Percentiles rank a stretch among this genome's conserved stretches.
phyloP scores from a whole-genome alignment of 1,140 invertebrate genomes.

The Heliconius congener region DNA sequence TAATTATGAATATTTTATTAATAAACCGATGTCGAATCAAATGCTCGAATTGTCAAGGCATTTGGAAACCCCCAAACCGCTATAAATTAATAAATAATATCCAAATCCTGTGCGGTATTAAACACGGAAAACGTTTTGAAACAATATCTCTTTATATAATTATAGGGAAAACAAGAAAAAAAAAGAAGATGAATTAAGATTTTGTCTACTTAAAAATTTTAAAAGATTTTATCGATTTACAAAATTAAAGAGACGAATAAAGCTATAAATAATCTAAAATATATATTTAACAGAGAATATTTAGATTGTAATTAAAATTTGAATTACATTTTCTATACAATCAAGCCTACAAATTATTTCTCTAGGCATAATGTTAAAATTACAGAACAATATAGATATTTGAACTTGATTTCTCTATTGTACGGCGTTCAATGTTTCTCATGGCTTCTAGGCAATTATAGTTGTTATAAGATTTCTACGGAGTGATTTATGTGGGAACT shows the following conservation, averaged over 20 bases:
- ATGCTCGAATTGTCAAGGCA: background rate
- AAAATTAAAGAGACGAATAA: too few species aligned
- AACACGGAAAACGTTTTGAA: too few species aligned
- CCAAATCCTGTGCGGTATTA: too few species aligned
- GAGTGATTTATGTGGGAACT: slow-evolving; percentile 39
- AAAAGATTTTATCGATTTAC: too few species aligned
- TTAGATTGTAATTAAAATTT: background rate
- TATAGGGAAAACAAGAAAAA: too few species aligned
- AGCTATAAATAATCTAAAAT: too few species aligned
- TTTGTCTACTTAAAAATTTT: too few species aligned
- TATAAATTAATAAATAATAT: too few species aligned
- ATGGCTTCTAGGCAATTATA: slow-evolving; percentile 33
- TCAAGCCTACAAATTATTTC: background rate
- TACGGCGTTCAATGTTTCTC: slow-evolving; percentile 32
- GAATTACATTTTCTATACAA: background rate
- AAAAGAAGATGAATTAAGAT: too few species aligned
- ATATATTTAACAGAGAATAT: too few species aligned
- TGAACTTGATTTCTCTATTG: slow-evolving; percentile 44
- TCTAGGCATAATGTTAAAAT: background rate
- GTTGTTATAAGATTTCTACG: slow-evolving; percentile 40
- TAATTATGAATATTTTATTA: background rate
- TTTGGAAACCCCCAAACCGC: background rate
- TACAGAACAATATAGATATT: slow-evolving; percentile 8
- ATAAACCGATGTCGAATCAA: background rate
- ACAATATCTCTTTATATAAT: too few species aligned